Conservation (phyloP, 2,113 vertebrate genomes). For the Nipponia nippon region DNA sequence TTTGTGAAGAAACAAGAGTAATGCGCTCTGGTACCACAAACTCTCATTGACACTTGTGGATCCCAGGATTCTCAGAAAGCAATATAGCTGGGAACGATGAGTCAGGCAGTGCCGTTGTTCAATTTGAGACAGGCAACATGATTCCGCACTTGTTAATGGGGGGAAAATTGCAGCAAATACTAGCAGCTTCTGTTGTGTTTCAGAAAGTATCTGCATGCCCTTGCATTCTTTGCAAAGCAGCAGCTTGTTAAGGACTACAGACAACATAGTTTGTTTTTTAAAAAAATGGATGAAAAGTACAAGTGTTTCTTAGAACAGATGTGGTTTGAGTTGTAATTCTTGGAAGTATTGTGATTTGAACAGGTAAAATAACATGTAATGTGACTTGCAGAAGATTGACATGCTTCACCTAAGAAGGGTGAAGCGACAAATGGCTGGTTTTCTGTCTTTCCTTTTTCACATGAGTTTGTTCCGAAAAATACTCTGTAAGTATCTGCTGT, state of each 20-base stretch:
- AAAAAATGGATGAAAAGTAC: background rate
- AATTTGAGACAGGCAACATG: fast-evolving
- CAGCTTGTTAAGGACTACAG: background rate
- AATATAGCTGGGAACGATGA: fast-evolving
- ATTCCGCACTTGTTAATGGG: background rate
- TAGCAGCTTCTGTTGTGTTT: background rate
- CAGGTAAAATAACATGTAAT: background rate
- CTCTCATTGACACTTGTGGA: background rate
- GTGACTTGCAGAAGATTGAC: background rate
- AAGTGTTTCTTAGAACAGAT: background rate
- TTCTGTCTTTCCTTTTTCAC: background rate
- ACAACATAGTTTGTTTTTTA: background rate
- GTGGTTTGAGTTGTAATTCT: background rate
- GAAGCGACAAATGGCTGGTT: background rate
- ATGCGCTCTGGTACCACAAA: background rate
- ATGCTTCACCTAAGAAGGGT: background rate
- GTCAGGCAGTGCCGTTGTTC: background rate
- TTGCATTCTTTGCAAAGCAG: background rate
- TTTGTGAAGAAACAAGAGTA: background rate
- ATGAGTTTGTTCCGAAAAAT: background rate
- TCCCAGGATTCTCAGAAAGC: background rate
- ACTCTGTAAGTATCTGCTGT: background rate
- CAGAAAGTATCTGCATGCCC: background rate
- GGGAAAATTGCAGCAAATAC: background rate
- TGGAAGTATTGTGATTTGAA: background rate